These are phyloP conservation scores for Takifugu flavidus DNA, from an alignment of 2,113 vertebrate genomes.

Conservation along the genomic window DNA sequence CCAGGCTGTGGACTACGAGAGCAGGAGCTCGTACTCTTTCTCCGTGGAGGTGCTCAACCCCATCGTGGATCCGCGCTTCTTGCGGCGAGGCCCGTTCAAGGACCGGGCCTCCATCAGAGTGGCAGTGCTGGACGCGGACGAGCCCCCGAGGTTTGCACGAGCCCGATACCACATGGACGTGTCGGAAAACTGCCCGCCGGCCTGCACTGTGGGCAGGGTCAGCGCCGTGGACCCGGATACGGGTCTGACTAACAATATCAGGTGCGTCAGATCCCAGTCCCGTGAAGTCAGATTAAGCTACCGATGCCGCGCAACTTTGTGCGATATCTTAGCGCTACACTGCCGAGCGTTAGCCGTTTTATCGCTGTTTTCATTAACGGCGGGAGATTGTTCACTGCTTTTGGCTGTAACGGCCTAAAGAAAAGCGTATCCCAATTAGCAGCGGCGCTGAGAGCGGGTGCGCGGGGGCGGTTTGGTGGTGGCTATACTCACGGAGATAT, in stretches of 20 bases:
- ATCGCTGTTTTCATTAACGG: no score
- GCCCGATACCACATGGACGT: constrained; percentile 80
- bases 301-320: no score
- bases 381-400: background rate
- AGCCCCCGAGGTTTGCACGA: constrained; percentile 83
- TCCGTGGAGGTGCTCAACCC: constrained; percentile 89
- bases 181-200: constrained; percentile 83
- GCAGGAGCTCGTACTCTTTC: constrained; percentile 82
- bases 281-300: no score
- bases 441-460: constrained; percentile 1
- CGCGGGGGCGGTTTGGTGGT: constrained; percentile 32
- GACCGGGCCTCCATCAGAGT: constrained; percentile 82
- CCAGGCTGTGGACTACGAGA: constrained; percentile 86
- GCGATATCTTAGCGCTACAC: no score
- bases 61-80: constrained; percentile 83
- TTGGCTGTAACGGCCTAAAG: constrained; percentile 30
- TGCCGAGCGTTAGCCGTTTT: no score
- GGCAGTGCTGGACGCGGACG: constrained; percentile 83
- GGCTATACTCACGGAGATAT: constrained; percentile 58
- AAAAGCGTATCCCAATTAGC: constrained; percentile 59
- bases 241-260: constrained; percentile 81
- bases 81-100: constrained; percentile 85
- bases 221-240: constrained; percentile 84
- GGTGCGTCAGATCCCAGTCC: constrained; percentile 59
- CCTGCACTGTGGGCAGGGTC: constrained; percentile 77